These are phyloP conservation scores for Brachionus calyciflorus DNA, from an alignment of 1,140 invertebrate genomes.

Conservation along the genomic window DNA sequence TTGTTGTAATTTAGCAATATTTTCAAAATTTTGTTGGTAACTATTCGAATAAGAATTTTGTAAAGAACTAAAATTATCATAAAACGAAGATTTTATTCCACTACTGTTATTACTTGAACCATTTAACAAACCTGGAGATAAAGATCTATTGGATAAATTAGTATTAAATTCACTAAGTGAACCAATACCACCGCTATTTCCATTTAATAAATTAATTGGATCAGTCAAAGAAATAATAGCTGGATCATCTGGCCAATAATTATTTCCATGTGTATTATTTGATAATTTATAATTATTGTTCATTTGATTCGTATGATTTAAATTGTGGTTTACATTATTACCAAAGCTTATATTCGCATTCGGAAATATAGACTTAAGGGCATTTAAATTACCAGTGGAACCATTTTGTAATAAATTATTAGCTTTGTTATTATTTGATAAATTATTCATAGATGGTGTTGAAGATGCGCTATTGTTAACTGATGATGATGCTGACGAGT, in stretches of 20 bases:
- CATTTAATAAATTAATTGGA: background rate
- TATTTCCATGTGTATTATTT: background rate
- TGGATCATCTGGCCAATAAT: slow-evolving; percentile 44
- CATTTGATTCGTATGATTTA: background rate
- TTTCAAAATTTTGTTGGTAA: background rate
- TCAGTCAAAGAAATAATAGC: slow-evolving; percentile 31
- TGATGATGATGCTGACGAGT: slow-evolving; percentile 28
- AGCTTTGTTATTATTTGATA: background rate
- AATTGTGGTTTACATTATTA: background rate
- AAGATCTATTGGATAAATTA: background rate
- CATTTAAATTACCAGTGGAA: background rate
- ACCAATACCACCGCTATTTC: background rate
- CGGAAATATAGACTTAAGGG: slow-evolving; percentile 34
- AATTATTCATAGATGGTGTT: slow-evolving; percentile 31
- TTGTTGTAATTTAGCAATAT: slow-evolving; percentile 28
- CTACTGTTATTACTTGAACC: background rate
- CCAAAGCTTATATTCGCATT: slow-evolving; percentile 44
- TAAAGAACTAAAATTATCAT: slow-evolving; percentile 24
- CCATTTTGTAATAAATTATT: background rate
- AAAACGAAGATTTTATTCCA: slow-evolving; percentile 9
- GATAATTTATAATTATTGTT: background rate
- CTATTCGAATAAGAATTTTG: background rate
- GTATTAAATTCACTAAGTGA: background rate
- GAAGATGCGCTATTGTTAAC: slow-evolving; percentile 41
- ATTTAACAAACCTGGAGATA: background rate